Percentiles rank a stretch among this genome's conserved stretches.
Conservation (phyloP, 2,797 vertebrate species). For the Ptychobarbus kaznakovi region DNA sequence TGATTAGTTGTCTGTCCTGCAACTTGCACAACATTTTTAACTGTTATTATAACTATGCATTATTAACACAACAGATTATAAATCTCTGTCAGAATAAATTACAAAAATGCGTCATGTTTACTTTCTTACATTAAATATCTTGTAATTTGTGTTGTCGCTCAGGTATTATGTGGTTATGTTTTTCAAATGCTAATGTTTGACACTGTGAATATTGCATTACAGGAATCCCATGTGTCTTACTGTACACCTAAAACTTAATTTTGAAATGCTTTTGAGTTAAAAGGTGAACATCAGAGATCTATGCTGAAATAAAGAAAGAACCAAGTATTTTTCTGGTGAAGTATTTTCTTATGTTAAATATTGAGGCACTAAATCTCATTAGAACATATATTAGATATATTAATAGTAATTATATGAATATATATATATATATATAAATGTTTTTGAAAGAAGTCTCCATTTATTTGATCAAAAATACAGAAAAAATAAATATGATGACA, state of each 20-base stretch:
- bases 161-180: not conserved
- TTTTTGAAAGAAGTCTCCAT: not conserved
- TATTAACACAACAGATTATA: not conserved
- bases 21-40: not conserved
- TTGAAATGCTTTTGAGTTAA: not conserved
- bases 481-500: not conserved
- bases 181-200: conserved; percentile 1
- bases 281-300: not conserved
- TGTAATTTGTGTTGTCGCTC: not conserved
- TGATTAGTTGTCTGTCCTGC: not conserved
- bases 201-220: conserved; percentile 20
- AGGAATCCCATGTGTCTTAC: conserved; percentile 14
- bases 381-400: not conserved
- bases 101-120: not conserved
- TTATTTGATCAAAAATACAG: not conserved
- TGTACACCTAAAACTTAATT: conserved; percentile 20
- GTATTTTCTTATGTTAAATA: not conserved
- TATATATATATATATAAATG: not conserved
- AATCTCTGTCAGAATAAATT: not conserved
- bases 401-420: not conserved
- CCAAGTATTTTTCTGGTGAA: not conserved
- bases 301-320: conserved; percentile 17
- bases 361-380: not conserved
- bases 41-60: conserved; percentile 14
- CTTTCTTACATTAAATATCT: not conserved